A percentile compares a stretch with the other conserved stretches of the same genome.
Conservation (phyloP, 2,113 vertebrate genomes). For the Anoplopoma fimbria region DNA sequence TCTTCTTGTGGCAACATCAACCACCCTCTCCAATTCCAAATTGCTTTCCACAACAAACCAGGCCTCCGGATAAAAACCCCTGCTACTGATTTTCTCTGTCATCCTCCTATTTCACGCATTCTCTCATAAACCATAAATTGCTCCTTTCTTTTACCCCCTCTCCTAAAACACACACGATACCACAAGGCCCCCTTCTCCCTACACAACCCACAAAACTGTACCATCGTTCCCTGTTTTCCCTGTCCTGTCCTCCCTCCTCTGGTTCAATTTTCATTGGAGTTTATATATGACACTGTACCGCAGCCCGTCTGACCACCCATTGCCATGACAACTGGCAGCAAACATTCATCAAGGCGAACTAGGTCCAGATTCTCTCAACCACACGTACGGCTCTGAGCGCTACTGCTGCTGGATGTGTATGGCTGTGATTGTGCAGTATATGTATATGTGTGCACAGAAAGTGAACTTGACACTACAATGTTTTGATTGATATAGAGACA, state of each 20-base stretch:
- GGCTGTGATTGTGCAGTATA: constrained; percentile 21
- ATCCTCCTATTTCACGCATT: constrained; percentile 51
- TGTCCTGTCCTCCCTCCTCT: constrained; percentile 31
- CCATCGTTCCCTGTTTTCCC: constrained; percentile 45
- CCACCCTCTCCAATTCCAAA: constrained; percentile 39
- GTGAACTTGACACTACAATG: constrained; percentile 24
- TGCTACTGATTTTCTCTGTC: constrained; percentile 54
- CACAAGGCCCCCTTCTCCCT: constrained; percentile 28
- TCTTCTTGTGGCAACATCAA: constrained; percentile 56
- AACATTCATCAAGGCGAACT: constrained; percentile 76
- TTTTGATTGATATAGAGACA: constrained; percentile 23
- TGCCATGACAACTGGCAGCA: constrained; percentile 71
- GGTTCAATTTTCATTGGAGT: constrained; percentile 60
- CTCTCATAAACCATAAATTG: constrained; percentile 66
- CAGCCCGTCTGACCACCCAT: constrained; percentile 67
- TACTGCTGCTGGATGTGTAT: constrained; percentile 39
- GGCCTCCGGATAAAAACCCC: constrained; percentile 43
- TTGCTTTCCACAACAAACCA: constrained; percentile 61
- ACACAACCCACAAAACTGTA: constrained; percentile 26
- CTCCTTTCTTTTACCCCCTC: constrained; percentile 33
- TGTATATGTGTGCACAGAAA: constrained; percentile 6
- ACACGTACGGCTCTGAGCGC: constrained; percentile 53
- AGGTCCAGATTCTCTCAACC: constrained; percentile 74
- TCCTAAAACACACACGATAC: constrained; percentile 39
- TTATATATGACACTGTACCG: constrained; percentile 67